These are phyloP conservation scores for Aleiodes leptofemur DNA, from an alignment of 2,888 invertebrate genomes.

Conservation along the genomic window DNA sequence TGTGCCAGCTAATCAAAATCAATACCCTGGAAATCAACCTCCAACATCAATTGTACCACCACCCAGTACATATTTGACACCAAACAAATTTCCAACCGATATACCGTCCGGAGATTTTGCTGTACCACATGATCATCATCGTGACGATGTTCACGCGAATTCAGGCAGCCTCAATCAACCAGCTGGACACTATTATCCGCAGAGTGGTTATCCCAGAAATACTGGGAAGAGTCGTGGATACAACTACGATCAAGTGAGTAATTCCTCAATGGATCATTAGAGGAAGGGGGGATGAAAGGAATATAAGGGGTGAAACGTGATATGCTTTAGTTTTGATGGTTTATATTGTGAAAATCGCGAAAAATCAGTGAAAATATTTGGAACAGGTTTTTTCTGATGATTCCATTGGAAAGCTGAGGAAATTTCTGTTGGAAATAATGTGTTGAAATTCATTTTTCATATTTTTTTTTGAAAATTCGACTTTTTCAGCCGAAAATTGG, in stretches of 20 bases:
- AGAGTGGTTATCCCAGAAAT: conserved; percentile 25
- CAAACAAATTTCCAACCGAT: conserved; percentile 42
- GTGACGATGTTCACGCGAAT: conserved; percentile 17
- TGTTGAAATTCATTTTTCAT: too few relatives aligned
- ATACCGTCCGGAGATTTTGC: conserved; percentile 39
- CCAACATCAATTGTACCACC: conserved; percentile 42
- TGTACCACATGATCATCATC: conserved; percentile 14
- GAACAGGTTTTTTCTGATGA: too few relatives aligned
- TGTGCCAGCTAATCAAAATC: conserved; percentile 70
- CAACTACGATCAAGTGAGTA: conserved; percentile 43
- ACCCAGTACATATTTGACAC: conserved; percentile 54
- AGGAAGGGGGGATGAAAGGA: too few relatives aligned
- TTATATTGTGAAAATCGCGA: too few relatives aligned
- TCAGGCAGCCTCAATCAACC: conserved; percentile 24
- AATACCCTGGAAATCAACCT: conserved; percentile 39
- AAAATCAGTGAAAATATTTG: too few relatives aligned
- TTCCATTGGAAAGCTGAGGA: too few relatives aligned
- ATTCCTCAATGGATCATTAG: background rate
- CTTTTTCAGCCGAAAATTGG: too few relatives aligned
- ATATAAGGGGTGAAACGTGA: too few relatives aligned
- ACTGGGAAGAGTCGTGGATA: conserved; percentile 40
- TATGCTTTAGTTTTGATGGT: too few relatives aligned
- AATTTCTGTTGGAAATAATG: too few relatives aligned
- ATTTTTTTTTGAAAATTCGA: too few relatives aligned
- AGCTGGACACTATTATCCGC: conserved; percentile 41